phyloP scores from a whole-genome alignment of 2,888 invertebrate genomes.

The Lumbricus terrestris region DNA sequence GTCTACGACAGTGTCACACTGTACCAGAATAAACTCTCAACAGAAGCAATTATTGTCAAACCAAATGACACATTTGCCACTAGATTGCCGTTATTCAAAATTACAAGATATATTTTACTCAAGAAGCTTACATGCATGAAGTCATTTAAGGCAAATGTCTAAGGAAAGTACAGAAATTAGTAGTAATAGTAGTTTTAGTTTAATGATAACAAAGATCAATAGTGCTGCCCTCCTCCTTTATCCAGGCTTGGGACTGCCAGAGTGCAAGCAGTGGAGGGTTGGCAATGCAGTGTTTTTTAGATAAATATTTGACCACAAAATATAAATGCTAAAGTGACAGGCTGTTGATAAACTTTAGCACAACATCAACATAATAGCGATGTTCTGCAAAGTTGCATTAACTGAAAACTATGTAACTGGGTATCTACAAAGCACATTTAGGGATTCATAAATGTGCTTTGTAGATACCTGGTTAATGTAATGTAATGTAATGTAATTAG shows the following conservation, averaged over 20 bases:
- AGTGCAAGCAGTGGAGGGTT: no score
- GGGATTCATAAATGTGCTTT: no score
- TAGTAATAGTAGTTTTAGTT: no score
- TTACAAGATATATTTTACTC: not conserved
- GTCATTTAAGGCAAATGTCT: not conserved
- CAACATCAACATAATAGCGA: not conserved
- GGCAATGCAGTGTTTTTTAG: not conserved
- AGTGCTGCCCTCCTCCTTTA: no score
- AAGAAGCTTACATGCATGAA: not conserved
- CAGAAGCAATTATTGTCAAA: not conserved
- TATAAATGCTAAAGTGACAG: not conserved
- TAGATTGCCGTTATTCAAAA: not conserved
- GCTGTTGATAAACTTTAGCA: not conserved
- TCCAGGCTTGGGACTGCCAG: no score
- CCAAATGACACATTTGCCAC: not conserved
- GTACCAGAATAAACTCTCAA: no score
- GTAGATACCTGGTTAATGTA: no score
- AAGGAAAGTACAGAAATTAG: not conserved
- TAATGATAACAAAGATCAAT: no score
- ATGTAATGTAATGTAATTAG: no score
- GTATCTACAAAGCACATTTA: no score
- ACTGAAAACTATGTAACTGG: not conserved
- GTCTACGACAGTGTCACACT: constrained; percentile 66
- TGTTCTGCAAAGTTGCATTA: no score
- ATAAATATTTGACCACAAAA: not conserved